Percentiles rank a stretch among this genome's conserved stretches.
Conservation (phyloP, 2,888 invertebrate genomes). For the Pecten maximus region DNA sequence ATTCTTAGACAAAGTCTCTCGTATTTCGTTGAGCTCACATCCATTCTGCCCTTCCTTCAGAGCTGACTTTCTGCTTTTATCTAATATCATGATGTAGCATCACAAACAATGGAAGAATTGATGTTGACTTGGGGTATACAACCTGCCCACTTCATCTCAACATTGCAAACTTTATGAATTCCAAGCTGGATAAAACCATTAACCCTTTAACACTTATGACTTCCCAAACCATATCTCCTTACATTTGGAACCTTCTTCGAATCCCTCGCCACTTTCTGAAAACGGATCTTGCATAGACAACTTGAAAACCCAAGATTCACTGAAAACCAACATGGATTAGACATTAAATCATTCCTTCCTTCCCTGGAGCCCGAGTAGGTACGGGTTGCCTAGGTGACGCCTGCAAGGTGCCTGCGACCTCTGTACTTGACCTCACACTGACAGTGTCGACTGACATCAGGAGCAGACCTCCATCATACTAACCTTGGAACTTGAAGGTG, state of each 20-base stretch:
- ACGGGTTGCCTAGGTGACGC: slow-evolving; percentile 22
- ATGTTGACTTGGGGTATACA: neutral
- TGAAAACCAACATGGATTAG: slow-evolving; percentile 31
- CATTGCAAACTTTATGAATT: neutral
- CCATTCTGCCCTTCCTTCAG: neutral
- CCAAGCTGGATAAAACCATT: neutral
- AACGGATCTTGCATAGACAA: slow-evolving; percentile 22
- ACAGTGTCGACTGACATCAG: slow-evolving; percentile 38
- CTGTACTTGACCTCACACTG: slow-evolving; percentile 34
- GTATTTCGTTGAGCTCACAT: neutral
- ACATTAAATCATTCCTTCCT: slow-evolving; percentile 38
- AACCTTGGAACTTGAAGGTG: slow-evolving; percentile 76
- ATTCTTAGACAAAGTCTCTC: neutral
- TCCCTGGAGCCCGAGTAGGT: slow-evolving; percentile 35
- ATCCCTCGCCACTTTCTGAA: slow-evolving; percentile 10
- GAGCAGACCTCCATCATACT: slow-evolving; percentile 75
- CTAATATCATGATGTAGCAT: neutral
- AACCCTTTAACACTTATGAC: neutral
- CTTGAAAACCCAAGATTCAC: neutral
- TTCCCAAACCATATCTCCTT: neutral
- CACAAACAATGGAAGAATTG: neutral
- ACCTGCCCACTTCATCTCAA: neutral
- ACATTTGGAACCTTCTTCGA: neutral
- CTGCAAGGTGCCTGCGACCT: slow-evolving; percentile 31
- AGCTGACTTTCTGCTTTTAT: neutral